phyloP scores from a whole-genome alignment of 1,140 invertebrate species.

The Hyles euphorbiae region DNA sequence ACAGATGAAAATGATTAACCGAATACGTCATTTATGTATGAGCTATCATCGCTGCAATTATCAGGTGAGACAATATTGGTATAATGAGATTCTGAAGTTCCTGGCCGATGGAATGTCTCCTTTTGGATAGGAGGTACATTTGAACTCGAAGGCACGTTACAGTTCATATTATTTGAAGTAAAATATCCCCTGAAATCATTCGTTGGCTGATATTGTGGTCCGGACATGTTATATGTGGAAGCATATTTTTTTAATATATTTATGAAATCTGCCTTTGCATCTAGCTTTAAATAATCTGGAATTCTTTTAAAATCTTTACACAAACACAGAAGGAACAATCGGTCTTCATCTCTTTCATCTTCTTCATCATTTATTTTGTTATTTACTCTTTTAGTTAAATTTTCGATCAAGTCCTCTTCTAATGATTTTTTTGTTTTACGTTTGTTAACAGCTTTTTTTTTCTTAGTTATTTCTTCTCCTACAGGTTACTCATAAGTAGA shows the following conservation, averaged over 20 bases:
- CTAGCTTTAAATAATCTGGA: constrained; percentile 22
- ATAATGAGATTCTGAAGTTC: too few species aligned
- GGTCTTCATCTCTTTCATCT: constrained; percentile 27
- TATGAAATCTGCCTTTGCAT: constrained; percentile 26
- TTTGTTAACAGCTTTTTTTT: constrained; percentile 21
- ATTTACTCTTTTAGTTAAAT: constrained; percentile 22
- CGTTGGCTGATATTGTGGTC: constrained; percentile 11
- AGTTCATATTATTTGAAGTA: constrained; percentile 12
- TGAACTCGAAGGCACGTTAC: too few species aligned
- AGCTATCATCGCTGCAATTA: constrained; percentile 1
- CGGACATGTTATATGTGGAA: constrained; percentile 13
- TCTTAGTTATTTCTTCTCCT: constrained; percentile 20
- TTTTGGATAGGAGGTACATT: too few species aligned
- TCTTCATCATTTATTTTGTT: constrained; percentile 19
- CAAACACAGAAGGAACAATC: constrained; percentile 24
- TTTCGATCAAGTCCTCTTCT: constrained; percentile 27
- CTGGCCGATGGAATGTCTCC: too few species aligned
- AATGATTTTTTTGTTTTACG: constrained; percentile 10
- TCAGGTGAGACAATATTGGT: neutral
- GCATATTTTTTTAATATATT: constrained; percentile 27
- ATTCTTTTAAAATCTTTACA: constrained; percentile 24
- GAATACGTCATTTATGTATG: constrained; percentile 3
- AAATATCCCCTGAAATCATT: constrained; percentile 22
- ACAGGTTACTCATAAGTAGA: neutral
- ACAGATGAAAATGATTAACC: constrained; percentile 8